Base-by-base conservation (phyloP, 2,113 vertebrate species). In the Menidia beryllina region DNA sequence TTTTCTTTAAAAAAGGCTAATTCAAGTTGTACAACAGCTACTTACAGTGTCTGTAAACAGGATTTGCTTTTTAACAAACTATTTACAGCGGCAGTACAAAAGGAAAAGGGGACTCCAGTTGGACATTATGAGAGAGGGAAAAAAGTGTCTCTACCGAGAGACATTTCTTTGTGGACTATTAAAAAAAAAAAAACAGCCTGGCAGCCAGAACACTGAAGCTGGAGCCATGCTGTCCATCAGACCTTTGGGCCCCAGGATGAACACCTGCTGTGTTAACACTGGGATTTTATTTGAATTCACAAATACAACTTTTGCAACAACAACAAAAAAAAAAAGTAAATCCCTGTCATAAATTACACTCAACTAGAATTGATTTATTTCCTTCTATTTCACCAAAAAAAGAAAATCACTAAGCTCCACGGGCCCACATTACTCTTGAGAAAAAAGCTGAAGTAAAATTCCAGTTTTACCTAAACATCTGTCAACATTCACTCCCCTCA, bases 321-420 rank as follows among this genome's bases (percentile, higher is more conserved):
- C n/a, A n/a, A 34, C 4, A 30, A 30, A 30, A 30, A 30, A 36
- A 36, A 45, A 26, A 43, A 7, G 12, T 12, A 25, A 10, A 23
- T 39, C 41, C 60, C 74, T 76, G 69, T 60, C 78, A 66, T 36
- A 51, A 65, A 50, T 39, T 39, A 83, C 53, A 60, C 50, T 25
- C 10, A 62, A 59, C 55, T 2, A 61, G 5, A n/a, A 19, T 17
- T n/a, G 36, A 75, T 50, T 17, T 25, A 9, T 11, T 9, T 71
- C 61, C 63, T n/a, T n/a, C 43, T 68, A 43, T 49, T 39, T 55
- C 41, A 7, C 50, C 55, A 60, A 73, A 41, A 59, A 17, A 71
- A 7, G 15, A 15, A 27, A 4, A 47, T n/a, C 24, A 15, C 26
- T 59, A n/a, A 56, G 15, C 30, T 64, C 39, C 25, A 69, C 38